Base-by-base conservation (phyloP, 2,113 vertebrate species). In the Pygoscelis antarcticus region DNA sequence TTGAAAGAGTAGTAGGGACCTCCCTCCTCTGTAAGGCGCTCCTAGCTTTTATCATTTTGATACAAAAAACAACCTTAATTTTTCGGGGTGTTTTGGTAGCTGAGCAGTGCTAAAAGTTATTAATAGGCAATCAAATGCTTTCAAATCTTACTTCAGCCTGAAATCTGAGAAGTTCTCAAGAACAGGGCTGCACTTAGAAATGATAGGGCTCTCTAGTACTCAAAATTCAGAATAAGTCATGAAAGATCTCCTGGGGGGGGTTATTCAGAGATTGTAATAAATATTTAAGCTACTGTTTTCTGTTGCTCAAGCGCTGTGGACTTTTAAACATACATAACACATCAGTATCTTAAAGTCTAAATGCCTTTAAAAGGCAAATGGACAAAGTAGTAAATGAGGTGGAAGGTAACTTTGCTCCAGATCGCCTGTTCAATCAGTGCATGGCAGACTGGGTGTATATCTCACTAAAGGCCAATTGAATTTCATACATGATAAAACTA, bases 261-360 rank as follows among this genome's bases (percentile, higher is more conserved):
- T 49, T 85, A 27, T 65, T 90, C 82, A 80, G 87, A 76, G 82
- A 36, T 34, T n/a, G 65, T 83, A 69, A 94, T 93, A 91, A 96
- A 96, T 93, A 93, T 80, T 87, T 87, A 80, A 90, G 84, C 62
- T 90, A n/a, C 81, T 80, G 66, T 58, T 93, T 83, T 89, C 61
- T 71, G 66, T 83, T 85, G 19, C 51, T 54, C 20, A 5, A 40
- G 84, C 5, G 0, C 84, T 64, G 58, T 27, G 34, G 93, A 66
- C 75, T 91, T 76, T 74, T 94, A 70, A 95, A 54, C 75, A 15
- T 32, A 55, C 26, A 47, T 90, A 89, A 79, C 84, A 49, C 93
- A 66, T 80, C 90, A 94, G 91, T 84, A 23, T 76, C 91, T 91
- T 80, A 26, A 84, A 81, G 69, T 34, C 83, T 66, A 49, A 87